Base-by-base conservation (phyloP, 2,797 vertebrate species). In the Margarornis squamiger region DNA sequence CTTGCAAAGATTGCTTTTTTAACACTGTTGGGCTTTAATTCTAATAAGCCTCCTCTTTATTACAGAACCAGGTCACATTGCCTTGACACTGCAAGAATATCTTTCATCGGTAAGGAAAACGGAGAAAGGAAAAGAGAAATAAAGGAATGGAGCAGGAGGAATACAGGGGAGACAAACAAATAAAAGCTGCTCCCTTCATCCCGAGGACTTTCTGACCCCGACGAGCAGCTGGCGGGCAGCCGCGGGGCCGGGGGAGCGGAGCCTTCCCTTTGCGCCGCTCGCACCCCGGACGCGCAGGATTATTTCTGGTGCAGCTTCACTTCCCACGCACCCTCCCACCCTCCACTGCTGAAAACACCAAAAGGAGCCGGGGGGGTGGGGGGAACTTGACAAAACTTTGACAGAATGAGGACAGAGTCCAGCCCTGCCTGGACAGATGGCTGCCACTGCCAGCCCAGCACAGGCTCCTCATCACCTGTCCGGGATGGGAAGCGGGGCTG, bases 1-100 rank as follows among this genome's bases (percentile, higher is more conserved):
- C 97, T 97, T 95, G 97, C 97, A 90, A 94, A 97, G 97, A 97
- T 95, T 96, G 96, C 97, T 96, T 97, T 97, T 97, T 96, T 95
- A 97, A 95, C 92, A 79, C 95, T 93, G 97, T 88, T 93, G 97
- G 97, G 97, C 97, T 97, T 97, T 97, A 96, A 96, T 97, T 97
- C 97, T 97, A 97, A 97, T 96, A 96, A 97, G 97, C 96, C 77
- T 94, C 95, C 92, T 97, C 97, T 94, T 95, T 92, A 97, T 96
- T 96, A 97, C 92, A 5, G 97, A 97, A 97, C 82, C 97, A 92
- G 97, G 97, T 97, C 98, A 96, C 97, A 96, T 86, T 95, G 97
- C 96, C 95, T 96, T 95, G 96, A 96, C 97, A 96, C 79, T 3
- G 43, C 94, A 75, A 94, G 97, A 92, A 95, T 89, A 87, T 82